Evolutionary conservation across 2,797 vertebrate genomes (phyloP).

Genomic region (Enteromius paludinosus): DNA sequence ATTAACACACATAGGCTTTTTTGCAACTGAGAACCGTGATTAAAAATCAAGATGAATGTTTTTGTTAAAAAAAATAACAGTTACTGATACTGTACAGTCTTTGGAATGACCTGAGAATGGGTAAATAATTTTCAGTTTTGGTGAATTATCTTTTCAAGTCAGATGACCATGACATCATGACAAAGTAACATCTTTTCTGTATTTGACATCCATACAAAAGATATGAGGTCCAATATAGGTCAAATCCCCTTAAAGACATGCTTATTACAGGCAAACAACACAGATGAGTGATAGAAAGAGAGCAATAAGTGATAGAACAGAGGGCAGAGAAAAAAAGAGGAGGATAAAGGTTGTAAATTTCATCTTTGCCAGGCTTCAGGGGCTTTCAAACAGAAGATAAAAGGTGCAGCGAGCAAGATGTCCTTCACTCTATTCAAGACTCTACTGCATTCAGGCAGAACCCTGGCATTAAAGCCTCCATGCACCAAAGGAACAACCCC

Average conservation of each 20-base stretch:
- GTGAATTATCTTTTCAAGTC: background rate
- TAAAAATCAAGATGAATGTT: background rate
- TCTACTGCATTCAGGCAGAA: conserved; percentile 19
- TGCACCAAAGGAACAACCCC: background rate
- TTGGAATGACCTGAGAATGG: background rate
- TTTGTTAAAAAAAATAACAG: background rate
- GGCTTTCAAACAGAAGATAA: conserved; percentile 12
- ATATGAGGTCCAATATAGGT: background rate
- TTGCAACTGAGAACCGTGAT: background rate
- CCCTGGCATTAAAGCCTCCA: background rate
- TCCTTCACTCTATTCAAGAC: conserved; percentile 11
- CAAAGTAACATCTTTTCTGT: background rate
- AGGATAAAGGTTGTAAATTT: conserved; percentile 3
- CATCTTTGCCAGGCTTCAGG: background rate
- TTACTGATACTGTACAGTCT: background rate
- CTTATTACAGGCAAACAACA: background rate
- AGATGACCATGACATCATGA: background rate
- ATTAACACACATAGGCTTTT: background rate
- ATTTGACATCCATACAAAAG: background rate
- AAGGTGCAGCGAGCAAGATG: background rate
- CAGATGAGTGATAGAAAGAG: conserved; percentile 11
- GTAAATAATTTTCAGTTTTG: background rate
- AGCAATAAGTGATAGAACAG: background rate
- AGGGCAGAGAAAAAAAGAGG: background rate
- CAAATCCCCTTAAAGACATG: background rate